Base-by-base conservation (phyloP, 2,113 vertebrate genomes). In the Coturnix japonica region DNA sequence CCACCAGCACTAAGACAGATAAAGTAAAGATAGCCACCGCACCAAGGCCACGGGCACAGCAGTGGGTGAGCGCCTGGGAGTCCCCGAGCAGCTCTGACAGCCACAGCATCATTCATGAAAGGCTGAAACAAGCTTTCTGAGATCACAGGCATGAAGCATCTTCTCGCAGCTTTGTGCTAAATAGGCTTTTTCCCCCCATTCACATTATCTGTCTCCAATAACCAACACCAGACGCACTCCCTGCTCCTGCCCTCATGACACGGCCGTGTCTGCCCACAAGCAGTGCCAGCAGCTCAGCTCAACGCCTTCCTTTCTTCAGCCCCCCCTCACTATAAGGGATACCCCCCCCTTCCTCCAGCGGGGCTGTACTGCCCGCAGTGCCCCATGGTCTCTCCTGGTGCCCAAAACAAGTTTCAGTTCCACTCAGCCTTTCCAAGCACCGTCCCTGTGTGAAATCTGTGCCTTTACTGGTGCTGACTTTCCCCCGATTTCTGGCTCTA, bases 1-100 rank as follows among this genome's bases (percentile, higher is more conserved):
- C 2, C 12, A 7, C 0, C 1, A 25, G 2, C 23, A 13, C 49
- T 1, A 3, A 18, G 35, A 54, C 10, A 49, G 25, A 49, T 49
- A 49, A 49, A 25, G 13, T 49, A 25, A 15, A 15, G 49, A 51
- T 26, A 26, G 51, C 26, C 51, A 28, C 51, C 51, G 6, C 51
- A 53, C 26, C 51, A 28, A 9, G 51, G 51, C 51, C 26, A 16
- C 26, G 26, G 51, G 51, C 51, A 28, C 26, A 28, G 26, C 26
- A 28, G 26, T 15, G 14, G 26, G 26, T 25, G 49, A 51, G 49
- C 13, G 13, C 49, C 49, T 51, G 49, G 49, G 49, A 26, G 25
- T 15, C 49, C 53, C 53, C 15, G 28, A 30, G 70, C 11, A 15
- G 17, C 13, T 47, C 31, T 33, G 51, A 41, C 25, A 57, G 41